Base-by-base conservation (phyloP, 2,888 invertebrate species). In the Campoplex capitator region DNA sequence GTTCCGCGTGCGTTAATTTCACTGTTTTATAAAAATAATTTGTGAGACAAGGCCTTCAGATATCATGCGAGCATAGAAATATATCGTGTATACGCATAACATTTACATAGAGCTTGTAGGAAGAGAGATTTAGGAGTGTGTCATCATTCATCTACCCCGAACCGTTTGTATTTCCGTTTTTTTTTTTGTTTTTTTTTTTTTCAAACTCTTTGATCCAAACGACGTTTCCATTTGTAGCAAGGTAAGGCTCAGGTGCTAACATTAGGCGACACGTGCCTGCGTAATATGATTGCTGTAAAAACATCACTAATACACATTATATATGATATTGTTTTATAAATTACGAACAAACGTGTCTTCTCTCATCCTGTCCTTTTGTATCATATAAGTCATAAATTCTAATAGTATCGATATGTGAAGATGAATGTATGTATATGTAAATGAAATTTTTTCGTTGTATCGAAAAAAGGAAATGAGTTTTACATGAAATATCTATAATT, bases 241-340 rank as follows among this genome's bases (percentile, higher is more conserved):
- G 48, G 82, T 75, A 77, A 78, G 58, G 83, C 84, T 85, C 82
- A 76, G 85, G 88, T 89, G 88, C 89, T 89, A 86, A 89, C 88
- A 89, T 78, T 80, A 88, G 89, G 88, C 88, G 86, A 84, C 82
- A 85, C 86, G 86, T 89, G 89, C 88, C 87, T 73, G 77, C 83
- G 82, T 65, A 84, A 74, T 84, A 45, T 28, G 7, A 51, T 79
- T 84, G 82, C 78, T 87, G 82, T 82, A 87, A 78, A 73, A 81
- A 82, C 75, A 68, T 78, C 32, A 35, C 65, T 75, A 56, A 78
- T 81, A 68, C 45, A 45, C 77, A 48, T 35, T 68, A 70, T 62
- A 32, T 38, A 62, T 11, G 2, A n/a, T 67, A 67, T 56, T 58
- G 70, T 35, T 48, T 62, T 70, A 67, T 9, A 18, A 56, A 74